phyloP scores from a whole-genome alignment of 2,797 vertebrate species.

The Clarias pachynema region DNA sequence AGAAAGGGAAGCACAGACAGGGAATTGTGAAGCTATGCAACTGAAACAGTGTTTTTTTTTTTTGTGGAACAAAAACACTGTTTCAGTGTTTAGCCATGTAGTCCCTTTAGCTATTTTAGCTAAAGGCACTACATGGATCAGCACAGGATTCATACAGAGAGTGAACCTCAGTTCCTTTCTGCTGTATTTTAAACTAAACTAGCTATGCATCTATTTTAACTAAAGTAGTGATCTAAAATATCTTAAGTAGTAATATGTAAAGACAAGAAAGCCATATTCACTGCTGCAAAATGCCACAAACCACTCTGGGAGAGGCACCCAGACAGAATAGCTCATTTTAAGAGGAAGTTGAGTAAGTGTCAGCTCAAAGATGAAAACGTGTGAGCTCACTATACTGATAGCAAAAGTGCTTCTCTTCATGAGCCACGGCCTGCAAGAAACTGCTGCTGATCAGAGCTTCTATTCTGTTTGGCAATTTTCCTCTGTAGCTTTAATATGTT shows the following conservation, averaged over 20 bases:
- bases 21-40: slow-evolving; percentile 85
- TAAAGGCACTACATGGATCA: slow-evolving; percentile 51
- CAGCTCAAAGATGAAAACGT: slow-evolving; percentile 40
- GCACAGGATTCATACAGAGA: slow-evolving; percentile 52
- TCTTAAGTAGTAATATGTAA: not conserved
- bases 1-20: slow-evolving; percentile 92
- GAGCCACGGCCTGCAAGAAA: slow-evolving; percentile 6
- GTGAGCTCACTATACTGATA: slow-evolving; percentile 38
- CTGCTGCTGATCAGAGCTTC: not conserved
- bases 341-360: slow-evolving; percentile 50
- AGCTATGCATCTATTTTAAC: not conserved
- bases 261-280: not conserved
- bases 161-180: slow-evolving; percentile 7
- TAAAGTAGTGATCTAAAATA: not conserved
- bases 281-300: slow-evolving; percentile 22
- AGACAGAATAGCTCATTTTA: slow-evolving; percentile 29
- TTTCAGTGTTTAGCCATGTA: too few species aligned
- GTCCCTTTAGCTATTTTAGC: too few species aligned
- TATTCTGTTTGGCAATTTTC: not conserved
- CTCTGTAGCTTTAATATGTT: not conserved
- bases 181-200: slow-evolving; percentile 3
- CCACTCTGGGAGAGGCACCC: slow-evolving; percentile 19
- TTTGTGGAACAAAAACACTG: slow-evolving; percentile 24
- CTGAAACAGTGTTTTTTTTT: slow-evolving; percentile 66
- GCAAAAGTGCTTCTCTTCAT: slow-evolving; percentile 24